Evolutionary conservation across 2,888 invertebrate species (phyloP).

Genomic region (Melikaiella ostensackeni): DNA sequence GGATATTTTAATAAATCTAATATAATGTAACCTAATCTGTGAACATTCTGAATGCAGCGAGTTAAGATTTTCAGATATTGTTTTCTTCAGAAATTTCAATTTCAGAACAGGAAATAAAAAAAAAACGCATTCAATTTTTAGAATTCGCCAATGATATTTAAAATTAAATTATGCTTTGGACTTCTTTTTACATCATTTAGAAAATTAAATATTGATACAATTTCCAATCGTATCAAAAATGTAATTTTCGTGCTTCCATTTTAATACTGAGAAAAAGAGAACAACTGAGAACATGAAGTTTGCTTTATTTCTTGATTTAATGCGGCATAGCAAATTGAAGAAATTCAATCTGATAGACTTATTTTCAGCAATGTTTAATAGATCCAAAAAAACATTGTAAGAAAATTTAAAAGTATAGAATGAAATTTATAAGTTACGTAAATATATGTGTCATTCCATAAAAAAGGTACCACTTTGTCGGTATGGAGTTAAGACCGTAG

Average conservation of each 20-base stretch:
- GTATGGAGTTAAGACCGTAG: too few relatives aligned
- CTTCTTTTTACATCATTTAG: too few relatives aligned
- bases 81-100: not conserved
- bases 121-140: too few relatives aligned
- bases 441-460: too few relatives aligned
- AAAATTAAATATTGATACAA: too few relatives aligned
- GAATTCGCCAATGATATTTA: too few relatives aligned
- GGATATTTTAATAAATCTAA: not conserved
- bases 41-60: not conserved
- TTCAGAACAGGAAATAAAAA: not conserved
- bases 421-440: too few relatives aligned
- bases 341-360: not conserved
- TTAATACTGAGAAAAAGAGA: not conserved
- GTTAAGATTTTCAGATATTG: too few relatives aligned
- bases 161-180: too few relatives aligned
- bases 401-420: not conserved
- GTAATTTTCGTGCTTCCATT: not conserved
- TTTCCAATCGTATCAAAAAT: too few relatives aligned
- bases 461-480: too few relatives aligned
- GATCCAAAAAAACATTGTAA: not conserved
- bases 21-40: not conserved
- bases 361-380: not conserved
- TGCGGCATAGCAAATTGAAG: not conserved
- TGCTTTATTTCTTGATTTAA: not conserved
- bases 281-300: not conserved